Evolutionary conservation across 1,140 invertebrate genomes (phyloP).

Genomic region (Aphelenchoides fujianensis): DNA sequence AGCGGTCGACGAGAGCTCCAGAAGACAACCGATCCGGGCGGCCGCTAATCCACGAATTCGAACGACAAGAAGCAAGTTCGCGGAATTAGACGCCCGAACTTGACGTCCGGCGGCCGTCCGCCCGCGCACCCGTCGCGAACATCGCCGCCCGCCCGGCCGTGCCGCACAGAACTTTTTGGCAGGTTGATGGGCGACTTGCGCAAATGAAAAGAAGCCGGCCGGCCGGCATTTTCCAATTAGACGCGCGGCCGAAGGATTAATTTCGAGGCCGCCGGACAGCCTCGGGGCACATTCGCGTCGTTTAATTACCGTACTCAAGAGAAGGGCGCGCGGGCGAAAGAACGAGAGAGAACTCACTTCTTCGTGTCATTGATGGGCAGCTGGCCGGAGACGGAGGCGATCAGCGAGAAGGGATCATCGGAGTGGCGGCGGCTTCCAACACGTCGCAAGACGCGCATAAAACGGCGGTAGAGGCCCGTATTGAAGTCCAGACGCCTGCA

Average conservation of each 20-base stretch:
- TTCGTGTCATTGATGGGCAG: constrained; percentile 17
- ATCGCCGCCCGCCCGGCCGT: too few relatives aligned
- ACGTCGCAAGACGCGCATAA: neutral
- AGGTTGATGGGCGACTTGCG: too few relatives aligned
- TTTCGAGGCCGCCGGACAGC: neutral
- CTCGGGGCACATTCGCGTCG: neutral
- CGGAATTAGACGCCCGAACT: neutral
- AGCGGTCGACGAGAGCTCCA: neutral
- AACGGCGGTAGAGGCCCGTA: neutral
- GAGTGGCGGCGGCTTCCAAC: constrained; percentile 3
- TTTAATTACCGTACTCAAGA: too few relatives aligned
- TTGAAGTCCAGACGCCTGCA: neutral
- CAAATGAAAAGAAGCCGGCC: too few relatives aligned
- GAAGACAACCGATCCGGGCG: neutral
- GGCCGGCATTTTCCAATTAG: constrained; percentile 6
- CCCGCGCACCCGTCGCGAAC: neutral
- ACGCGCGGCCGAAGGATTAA: neutral
- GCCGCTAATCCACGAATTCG: neutral
- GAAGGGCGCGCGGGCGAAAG: too few relatives aligned
- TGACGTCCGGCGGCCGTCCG: neutral
- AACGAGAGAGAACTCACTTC: neutral
- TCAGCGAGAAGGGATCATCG: constrained; percentile 8
- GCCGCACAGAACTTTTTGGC: neutral
- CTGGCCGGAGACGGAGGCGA: constrained; percentile 17
- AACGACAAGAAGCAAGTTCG: neutral